Percentiles rank a stretch among this genome's conserved stretches.
Conservation (phyloP, 2,888 invertebrate genomes). For the Zeuzera pyrina region DNA sequence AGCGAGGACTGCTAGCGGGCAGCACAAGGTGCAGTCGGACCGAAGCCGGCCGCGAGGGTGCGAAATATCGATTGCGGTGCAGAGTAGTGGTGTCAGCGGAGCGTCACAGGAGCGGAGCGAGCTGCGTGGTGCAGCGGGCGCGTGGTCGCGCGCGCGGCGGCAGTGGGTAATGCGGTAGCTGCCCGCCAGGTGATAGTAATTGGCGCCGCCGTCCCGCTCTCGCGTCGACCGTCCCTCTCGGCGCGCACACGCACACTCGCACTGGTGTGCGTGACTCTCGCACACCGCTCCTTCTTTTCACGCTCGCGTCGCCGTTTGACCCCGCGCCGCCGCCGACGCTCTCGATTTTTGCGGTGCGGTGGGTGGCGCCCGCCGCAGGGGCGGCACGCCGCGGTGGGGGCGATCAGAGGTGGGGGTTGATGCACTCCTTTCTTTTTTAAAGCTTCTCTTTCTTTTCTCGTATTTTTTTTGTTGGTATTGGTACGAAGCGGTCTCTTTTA, state of each 20-base stretch:
- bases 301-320: slow-evolving; percentile 72
- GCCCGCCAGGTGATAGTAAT: slow-evolving; percentile 76
- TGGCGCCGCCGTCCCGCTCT: slow-evolving; percentile 72
- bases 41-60: slow-evolving; percentile 32
- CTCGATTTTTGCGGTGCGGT: slow-evolving; percentile 77
- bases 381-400: slow-evolving; percentile 61
- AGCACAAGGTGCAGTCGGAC: slow-evolving; percentile 39
- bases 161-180: slow-evolving; percentile 77
- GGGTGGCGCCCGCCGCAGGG: slow-evolving; percentile 74
- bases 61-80: slow-evolving; percentile 51
- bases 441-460: slow-evolving; percentile 73
- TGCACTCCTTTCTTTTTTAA: slow-evolving; percentile 72
- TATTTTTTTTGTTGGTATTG: slow-evolving; percentile 68
- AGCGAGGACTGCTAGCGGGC: slow-evolving; percentile 19
- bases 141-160: slow-evolving; percentile 75
- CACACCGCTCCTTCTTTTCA: slow-evolving; percentile 71
- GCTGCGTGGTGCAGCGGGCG: slow-evolving; percentile 69
- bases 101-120: slow-evolving; percentile 48
- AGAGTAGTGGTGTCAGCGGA: slow-evolving; percentile 33
- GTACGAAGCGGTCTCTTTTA: slow-evolving; percentile 66
- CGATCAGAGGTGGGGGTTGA: slow-evolving; percentile 62
- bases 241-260: slow-evolving; percentile 59
- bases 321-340: slow-evolving; percentile 71
- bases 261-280: slow-evolving; percentile 49
- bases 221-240: slow-evolving; percentile 66